phyloP scores from a whole-genome alignment of 2,113 vertebrate genomes.

The Larimichthys polyactis region DNA sequence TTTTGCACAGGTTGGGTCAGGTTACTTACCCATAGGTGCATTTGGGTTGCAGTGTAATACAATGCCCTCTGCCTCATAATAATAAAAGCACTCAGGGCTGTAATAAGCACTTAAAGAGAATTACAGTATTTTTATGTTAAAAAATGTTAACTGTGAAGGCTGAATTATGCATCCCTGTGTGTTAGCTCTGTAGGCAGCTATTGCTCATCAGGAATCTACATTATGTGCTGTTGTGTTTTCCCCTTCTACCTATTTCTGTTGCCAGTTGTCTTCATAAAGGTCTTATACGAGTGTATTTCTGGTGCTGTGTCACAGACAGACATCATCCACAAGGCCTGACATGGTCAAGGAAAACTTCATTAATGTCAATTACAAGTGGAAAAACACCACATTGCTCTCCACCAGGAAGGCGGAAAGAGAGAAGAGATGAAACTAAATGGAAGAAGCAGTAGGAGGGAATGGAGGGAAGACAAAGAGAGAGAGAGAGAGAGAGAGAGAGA shows the following conservation, averaged over 20 bases:
- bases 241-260: neutral
- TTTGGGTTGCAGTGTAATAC: too few relatives aligned
- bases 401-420: slow-evolving; percentile 29
- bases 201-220: neutral
- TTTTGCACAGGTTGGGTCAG: neutral
- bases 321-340: slow-evolving; percentile 29
- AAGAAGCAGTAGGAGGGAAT: slow-evolving; percentile 44
- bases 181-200: neutral
- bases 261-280: slow-evolving; percentile 18
- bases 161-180: neutral
- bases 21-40: too few relatives aligned
- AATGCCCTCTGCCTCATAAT: too few relatives aligned
- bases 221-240: neutral
- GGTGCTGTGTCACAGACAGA: slow-evolving; percentile 15
- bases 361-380: slow-evolving; percentile 47
- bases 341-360: slow-evolving; percentile 36
- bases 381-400: slow-evolving; percentile 44
- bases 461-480: slow-evolving; percentile 45
- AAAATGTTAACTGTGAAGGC: neutral
- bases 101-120: neutral
- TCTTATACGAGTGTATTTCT: slow-evolving; percentile 26
- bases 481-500: slow-evolving; percentile 18
- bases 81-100: too few relatives aligned
- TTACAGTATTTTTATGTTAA: neutral
- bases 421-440: slow-evolving; percentile 29